Percentiles rank a stretch among this genome's conserved stretches.
Evolutionary conservation across 2,113 vertebrate species (phyloP).

Genomic region (Laticauda laticaudata): DNA sequence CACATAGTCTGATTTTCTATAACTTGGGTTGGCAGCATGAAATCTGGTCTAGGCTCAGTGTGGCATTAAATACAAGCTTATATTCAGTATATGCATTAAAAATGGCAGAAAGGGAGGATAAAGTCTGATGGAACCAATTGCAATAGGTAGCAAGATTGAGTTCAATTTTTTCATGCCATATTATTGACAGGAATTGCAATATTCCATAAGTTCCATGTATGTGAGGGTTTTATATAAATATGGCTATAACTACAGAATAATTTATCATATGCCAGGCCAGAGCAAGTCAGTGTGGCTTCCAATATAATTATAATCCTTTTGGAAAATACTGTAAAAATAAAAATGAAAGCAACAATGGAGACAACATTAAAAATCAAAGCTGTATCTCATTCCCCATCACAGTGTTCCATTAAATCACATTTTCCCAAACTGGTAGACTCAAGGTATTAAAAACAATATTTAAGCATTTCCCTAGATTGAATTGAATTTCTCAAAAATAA

Average conservation of each 20-base stretch:
- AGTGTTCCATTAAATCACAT: no score
- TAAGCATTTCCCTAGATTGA: background rate
- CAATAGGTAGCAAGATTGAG: background rate
- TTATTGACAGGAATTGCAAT: background rate
- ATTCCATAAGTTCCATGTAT: background rate
- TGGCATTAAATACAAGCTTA: background rate
- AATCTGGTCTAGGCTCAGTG: background rate
- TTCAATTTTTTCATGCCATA: background rate
- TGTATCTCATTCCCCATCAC: background rate
- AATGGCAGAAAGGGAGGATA: background rate
- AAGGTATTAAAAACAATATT: background rate
- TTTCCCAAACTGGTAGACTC: background rate
- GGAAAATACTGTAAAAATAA: background rate
- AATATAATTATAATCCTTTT: background rate
- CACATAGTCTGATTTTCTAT: background rate
- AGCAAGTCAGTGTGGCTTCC: background rate
- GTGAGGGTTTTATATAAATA: constrained; percentile 12
- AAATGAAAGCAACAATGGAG: background rate
- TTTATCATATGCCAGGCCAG: background rate
- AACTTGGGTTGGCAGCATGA: background rate
- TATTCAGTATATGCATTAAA: background rate
- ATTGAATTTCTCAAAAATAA: background rate
- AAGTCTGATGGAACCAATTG: background rate
- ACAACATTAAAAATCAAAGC: background rate
- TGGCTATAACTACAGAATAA: background rate